These are phyloP conservation scores for Tragelaphus oryx DNA, from an alignment of 2,797 vertebrate species.

Conservation along the genomic window DNA sequence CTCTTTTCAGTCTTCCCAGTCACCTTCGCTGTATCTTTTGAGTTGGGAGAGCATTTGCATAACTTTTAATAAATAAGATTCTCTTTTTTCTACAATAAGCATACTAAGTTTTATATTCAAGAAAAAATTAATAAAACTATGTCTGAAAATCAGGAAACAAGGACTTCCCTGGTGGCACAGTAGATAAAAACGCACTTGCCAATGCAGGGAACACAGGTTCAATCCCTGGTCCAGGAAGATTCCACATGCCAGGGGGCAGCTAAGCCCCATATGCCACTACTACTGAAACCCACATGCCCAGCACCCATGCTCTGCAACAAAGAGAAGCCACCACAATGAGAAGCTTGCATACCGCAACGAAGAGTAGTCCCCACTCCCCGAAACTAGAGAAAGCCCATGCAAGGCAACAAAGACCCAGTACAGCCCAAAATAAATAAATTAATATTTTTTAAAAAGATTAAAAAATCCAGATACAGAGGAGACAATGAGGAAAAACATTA, in stretches of 20 bases:
- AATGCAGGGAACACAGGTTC: not conserved
- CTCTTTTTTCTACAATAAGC: not conserved
- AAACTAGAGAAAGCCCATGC: not conserved
- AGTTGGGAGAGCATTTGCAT: not conserved
- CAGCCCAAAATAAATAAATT: not conserved
- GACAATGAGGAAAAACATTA: not conserved
- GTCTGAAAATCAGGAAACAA: not conserved
- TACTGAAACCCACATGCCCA: not conserved
- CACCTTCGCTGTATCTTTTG: not conserved
- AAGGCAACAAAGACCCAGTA: not conserved
- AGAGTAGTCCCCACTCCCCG: not conserved
- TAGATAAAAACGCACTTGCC: not conserved
- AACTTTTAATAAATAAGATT: not conserved
- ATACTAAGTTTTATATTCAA: not conserved
- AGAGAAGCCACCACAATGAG: not conserved
- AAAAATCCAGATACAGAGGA: not conserved
- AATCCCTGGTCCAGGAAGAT: not conserved
- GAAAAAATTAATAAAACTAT: not conserved
- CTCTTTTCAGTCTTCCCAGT: not conserved
- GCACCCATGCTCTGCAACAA: not conserved
- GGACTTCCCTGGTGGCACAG: not conserved
- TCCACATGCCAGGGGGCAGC: not conserved
- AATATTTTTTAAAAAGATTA: not conserved
- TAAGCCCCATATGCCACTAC: not conserved
- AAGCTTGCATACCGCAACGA: fast-evolving